phyloP scores from a whole-genome alignment of 2,888 invertebrate genomes.

The Geotrupes spiniger region DNA sequence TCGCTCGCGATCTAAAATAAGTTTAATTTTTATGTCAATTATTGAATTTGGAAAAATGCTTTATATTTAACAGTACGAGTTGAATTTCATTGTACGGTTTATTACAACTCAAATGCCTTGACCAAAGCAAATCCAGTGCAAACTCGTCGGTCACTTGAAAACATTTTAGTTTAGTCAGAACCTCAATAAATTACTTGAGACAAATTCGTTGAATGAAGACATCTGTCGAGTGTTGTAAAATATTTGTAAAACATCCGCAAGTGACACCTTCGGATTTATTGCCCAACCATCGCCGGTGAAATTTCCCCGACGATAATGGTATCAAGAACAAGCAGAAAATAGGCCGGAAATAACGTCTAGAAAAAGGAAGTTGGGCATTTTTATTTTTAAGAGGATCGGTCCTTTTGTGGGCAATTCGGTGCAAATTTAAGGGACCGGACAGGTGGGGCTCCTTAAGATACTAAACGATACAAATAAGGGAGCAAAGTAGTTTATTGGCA shows the following conservation, averaged over 20 bases:
- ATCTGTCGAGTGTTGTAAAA: constrained; percentile 30
- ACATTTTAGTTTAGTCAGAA: constrained; percentile 7
- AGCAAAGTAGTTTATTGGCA: constrained; percentile 34
- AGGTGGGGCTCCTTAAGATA: constrained; percentile 34
- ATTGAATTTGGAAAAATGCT: no score
- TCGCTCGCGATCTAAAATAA: no score
- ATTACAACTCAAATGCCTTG: not conserved
- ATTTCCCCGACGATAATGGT: constrained; percentile 5
- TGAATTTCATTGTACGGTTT: no score
- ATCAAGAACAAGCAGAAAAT: constrained; percentile 8
- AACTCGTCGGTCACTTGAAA: not conserved
- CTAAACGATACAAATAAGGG: constrained; percentile 23
- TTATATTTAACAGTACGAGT: no score
- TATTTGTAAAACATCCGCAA: constrained; percentile 25
- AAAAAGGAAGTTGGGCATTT: constrained; percentile 4
- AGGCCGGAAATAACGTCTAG: constrained; percentile 11
- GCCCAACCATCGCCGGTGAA: not conserved
- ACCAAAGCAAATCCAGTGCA: not conserved
- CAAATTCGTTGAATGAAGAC: constrained; percentile 28
- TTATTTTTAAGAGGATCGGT: not conserved
- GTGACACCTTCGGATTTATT: constrained; percentile 2
- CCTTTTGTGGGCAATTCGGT: constrained; percentile 15
- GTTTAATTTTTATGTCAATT: no score
- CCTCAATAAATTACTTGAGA: constrained; percentile 14
- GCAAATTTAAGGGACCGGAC: constrained; percentile 27